Conservation (phyloP, 2,797 vertebrate species). For the Crocidura indochinensis region DNA sequence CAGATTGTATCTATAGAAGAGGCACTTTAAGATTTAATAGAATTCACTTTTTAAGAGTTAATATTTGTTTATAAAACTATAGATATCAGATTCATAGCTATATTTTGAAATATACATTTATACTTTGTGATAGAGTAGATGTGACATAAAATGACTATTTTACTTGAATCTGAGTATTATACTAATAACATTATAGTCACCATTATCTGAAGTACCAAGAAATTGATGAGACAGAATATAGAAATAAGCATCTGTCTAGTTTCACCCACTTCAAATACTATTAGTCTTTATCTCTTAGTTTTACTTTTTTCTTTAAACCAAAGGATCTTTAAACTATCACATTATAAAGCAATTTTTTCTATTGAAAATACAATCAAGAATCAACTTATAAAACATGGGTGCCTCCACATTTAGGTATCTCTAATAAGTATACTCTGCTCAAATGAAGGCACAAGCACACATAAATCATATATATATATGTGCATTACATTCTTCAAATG, state of each 20-base stretch:
- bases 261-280: not conserved
- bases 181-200: conserved; percentile 22
- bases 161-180: conserved; percentile 3
- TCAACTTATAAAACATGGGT: conserved; percentile 15
- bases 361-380: conserved; percentile 54
- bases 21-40: not conserved
- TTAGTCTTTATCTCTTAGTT: not conserved
- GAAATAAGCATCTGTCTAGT: conserved; percentile 4
- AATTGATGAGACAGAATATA: not conserved
- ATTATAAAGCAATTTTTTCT: conserved; percentile 40
- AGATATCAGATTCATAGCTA: not conserved
- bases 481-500: no score
- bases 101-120: conserved; percentile 45
- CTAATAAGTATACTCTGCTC: not conserved
- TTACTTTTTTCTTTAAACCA: conserved; percentile 54
- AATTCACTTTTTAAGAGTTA: not conserved
- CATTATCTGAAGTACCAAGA: not conserved
- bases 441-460: not conserved
- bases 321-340: conserved; percentile 10
- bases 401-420: not conserved
- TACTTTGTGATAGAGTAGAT: conserved; percentile 1
- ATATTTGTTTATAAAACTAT: not conserved
- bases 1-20: not conserved
- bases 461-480: not conserved
- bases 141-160: conserved; percentile 16